Base-by-base conservation (phyloP, 2,113 vertebrate species). In the Gnathonemus echidnorhynchus region DNA sequence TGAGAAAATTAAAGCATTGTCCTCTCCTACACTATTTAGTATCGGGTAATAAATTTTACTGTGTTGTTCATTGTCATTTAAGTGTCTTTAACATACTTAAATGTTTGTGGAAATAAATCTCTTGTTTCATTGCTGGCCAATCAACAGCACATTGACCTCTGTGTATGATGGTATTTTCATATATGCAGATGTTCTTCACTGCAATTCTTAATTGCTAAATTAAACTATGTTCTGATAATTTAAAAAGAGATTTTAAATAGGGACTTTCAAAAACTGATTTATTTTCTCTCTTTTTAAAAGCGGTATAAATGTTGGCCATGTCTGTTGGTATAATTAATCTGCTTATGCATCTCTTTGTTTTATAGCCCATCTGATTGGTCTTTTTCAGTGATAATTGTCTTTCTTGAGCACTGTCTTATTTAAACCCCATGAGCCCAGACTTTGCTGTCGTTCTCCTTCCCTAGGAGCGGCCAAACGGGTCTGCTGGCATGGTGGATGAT, bases 401-500 rank as follows among this genome's bases (percentile, higher is more conserved):
- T 24, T 13, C 48, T 10, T 45, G 39, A 85, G 46, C n/a, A 50
- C 9, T 5, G 24, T n/a, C 21, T 27, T 52, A 9, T 19, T 56
- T 49, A 35, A 13, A 27, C 50, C n/a, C n/a, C 46, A 15, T 52
- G 48, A 53, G n/a, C 50, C 24, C 46, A 87, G 45, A 53, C 39
- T 62, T 58, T 17, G 11, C 35, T 70, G 31, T 74, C 8, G 10
- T 58, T 49, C 27, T 87, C 48, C 31, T 21, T 70, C 27, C 52
- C 39, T 91, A 95, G 91, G 96, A 96, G 56, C 90, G 95, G 39
- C 92, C 74, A n/a, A 88, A 88, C 27, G 77, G 86, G 74, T 89
- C 95, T 94, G 93, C 89, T 27, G 90, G 89, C 42, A 86, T 92
- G 31, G 5, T 52, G 2, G 96, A 97, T 21, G 97, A 97, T 49